Base-by-base conservation (phyloP, 2,888 invertebrate genomes). In the Clusia tigrina region DNA sequence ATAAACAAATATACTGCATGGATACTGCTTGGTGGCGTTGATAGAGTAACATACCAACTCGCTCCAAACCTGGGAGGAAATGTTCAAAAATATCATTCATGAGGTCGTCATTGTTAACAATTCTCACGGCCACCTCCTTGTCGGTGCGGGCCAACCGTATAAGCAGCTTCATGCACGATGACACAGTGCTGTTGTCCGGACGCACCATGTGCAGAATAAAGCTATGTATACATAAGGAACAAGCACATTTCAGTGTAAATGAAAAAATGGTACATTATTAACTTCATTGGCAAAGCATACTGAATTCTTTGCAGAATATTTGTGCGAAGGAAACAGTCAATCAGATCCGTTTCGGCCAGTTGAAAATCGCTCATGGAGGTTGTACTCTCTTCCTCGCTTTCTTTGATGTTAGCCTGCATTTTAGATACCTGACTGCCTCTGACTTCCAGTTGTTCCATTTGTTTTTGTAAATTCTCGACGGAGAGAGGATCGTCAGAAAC, bases 281-380 rank as follows among this genome's bases (percentile, higher is more conserved):
- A 32, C 12, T 32, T 32, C 32, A 12, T 32, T 42, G 42, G n/a
- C 17, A 62, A 3, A 24, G 18, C 72, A 71, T 81, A 89, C 86
- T 87, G 86, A 56, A 92, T 87, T 67, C 96, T 88, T 66, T 89
- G 88, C 23, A 95, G 81, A 67, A 96, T 88, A 78, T 93, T 90
- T 12, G 92, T 91, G 71, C 94, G 86, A 18, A 91, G 76, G 24
- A 91, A 84, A 66, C 91, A 90, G 71, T 89, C 87, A 42, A 95
- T 86, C 2, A 96, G 85, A 85, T 96, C 95, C 26, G 90, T 87
- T 85, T 94, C 93, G 9, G 92, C 90, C 59, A 96, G 83, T 81
- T 96, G 93, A 76, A 91, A 91, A 84, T 97, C 96, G 77, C 93
- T 94, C 69, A 94, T 86, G 63, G 91, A 91, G 59, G 85, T 85